A percentile compares a stretch with the other conserved stretches of the same genome.
Conservation (phyloP, 2,888 invertebrate species). For the Drosophila monieri region DNA sequence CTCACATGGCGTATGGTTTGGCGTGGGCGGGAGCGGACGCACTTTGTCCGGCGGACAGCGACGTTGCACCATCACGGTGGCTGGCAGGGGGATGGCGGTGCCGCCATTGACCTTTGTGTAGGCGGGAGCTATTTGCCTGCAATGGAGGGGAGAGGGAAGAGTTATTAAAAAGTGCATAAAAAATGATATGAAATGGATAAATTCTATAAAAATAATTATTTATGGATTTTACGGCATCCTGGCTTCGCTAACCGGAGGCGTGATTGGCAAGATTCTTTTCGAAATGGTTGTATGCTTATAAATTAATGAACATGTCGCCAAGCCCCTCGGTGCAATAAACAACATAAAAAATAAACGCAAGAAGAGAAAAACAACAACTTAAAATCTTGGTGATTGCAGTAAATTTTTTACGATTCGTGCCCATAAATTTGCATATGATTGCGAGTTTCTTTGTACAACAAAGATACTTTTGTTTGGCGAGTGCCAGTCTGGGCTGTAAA, state of each 20-base stretch:
- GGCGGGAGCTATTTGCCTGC: conserved; percentile 89
- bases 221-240: conserved; percentile 11
- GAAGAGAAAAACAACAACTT: conserved; percentile 12
- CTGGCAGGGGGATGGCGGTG: conserved; percentile 92
- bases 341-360: conserved; percentile 7
- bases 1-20: conserved; percentile 85
- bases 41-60: conserved; percentile 92
- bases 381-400: conserved; percentile 44
- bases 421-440: conserved; percentile 64
- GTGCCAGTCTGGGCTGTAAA: conserved; percentile 22
- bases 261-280: conserved; percentile 57
- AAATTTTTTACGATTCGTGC: conserved; percentile 63
- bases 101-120: conserved; percentile 86
- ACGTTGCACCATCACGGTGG: conserved; percentile 90
- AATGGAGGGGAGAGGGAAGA: conserved; percentile 71
- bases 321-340: conserved; percentile 51
- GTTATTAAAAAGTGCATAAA: conserved; percentile 19
- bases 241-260: background rate
- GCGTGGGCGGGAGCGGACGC: conserved; percentile 89
- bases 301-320: conserved; percentile 61
- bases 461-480: conserved; percentile 46
- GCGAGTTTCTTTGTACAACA: conserved; percentile 10
- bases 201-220: conserved; percentile 17
- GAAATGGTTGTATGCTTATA: conserved; percentile 57
- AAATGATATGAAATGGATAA: conserved; percentile 3